Percentiles rank a stretch among this genome's conserved stretches.
These are phyloP conservation scores for Caenorhabditis imperialis DNA, from an alignment of 2,888 invertebrate genomes.

Conservation along the genomic window DNA sequence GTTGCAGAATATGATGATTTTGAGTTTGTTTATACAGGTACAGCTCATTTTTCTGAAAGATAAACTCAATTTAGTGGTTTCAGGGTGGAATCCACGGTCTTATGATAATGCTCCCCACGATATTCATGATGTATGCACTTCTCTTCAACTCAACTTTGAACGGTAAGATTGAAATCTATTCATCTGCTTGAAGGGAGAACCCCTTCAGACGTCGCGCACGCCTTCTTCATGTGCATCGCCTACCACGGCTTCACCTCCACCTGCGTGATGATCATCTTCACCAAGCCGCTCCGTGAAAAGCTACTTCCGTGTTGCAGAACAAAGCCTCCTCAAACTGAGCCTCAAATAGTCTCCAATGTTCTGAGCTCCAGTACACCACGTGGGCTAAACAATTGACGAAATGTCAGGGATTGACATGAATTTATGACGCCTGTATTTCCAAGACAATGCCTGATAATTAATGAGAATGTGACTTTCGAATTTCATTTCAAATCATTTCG, in stretches of 20 bases:
- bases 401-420: too few relatives aligned
- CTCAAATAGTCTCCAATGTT: too few relatives aligned
- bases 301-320: too few relatives aligned
- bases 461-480: too few relatives aligned
- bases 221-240: background rate
- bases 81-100: constrained; percentile 4
- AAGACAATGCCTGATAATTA: too few relatives aligned
- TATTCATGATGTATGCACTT: constrained; percentile 2
- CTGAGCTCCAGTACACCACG: too few relatives aligned
- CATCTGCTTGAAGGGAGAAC: background rate
- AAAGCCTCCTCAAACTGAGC: too few relatives aligned
- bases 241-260: background rate
- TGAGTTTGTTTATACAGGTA: constrained; percentile 20
- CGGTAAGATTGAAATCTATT: background rate
- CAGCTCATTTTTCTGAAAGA: background rate
- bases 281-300: background rate
- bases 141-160: background rate
- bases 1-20: constrained; percentile 15
- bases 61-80: background rate
- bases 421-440: too few relatives aligned
- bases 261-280: background rate
- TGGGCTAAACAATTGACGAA: too few relatives aligned
- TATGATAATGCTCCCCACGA: background rate
- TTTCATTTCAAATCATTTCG: too few relatives aligned
- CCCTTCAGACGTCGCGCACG: background rate